phyloP scores from a whole-genome alignment of 2,113 vertebrate genomes.

The Dermatemys mawii region DNA sequence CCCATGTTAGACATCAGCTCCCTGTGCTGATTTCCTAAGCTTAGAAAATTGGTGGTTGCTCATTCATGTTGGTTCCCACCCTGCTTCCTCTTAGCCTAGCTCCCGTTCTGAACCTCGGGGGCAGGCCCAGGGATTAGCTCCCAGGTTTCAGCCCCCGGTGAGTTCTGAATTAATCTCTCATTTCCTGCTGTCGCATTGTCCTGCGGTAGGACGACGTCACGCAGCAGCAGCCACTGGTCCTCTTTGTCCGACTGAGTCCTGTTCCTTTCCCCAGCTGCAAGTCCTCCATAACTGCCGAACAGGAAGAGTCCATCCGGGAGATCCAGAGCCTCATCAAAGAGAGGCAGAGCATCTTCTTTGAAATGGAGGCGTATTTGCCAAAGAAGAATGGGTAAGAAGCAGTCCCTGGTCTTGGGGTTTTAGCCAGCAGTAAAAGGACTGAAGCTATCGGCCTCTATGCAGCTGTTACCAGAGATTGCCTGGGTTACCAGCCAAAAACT shows the following conservation, averaged over 20 bases:
- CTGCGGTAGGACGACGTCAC: not conserved
- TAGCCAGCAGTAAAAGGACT: not conserved
- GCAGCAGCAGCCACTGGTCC: not conserved
- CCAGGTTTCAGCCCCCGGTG: not conserved
- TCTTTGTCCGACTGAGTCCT: not conserved
- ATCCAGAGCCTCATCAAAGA: slow-evolving; percentile 86
- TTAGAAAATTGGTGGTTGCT: not conserved
- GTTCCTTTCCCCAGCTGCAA: slow-evolving; percentile 77
- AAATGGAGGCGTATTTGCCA: slow-evolving; percentile 96
- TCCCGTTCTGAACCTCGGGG: not conserved
- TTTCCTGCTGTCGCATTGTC: not conserved
- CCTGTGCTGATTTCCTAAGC: not conserved
- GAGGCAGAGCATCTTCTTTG: slow-evolving; percentile 85
- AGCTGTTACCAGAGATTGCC: not conserved
- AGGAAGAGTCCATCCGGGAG: slow-evolving; percentile 69
- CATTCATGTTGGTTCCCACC: not conserved
- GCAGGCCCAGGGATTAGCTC: not conserved
- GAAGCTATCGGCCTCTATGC: not conserved
- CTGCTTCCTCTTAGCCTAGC: not conserved
- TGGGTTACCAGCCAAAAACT: not conserved
- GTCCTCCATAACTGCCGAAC: slow-evolving; percentile 59
- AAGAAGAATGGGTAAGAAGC: slow-evolving; percentile 92
- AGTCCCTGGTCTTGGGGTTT: not conserved
- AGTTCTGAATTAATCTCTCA: not conserved
- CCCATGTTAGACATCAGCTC: not conserved